Conservation (phyloP, 2,113 vertebrate genomes). For the Rhabdornis inornatus region DNA sequence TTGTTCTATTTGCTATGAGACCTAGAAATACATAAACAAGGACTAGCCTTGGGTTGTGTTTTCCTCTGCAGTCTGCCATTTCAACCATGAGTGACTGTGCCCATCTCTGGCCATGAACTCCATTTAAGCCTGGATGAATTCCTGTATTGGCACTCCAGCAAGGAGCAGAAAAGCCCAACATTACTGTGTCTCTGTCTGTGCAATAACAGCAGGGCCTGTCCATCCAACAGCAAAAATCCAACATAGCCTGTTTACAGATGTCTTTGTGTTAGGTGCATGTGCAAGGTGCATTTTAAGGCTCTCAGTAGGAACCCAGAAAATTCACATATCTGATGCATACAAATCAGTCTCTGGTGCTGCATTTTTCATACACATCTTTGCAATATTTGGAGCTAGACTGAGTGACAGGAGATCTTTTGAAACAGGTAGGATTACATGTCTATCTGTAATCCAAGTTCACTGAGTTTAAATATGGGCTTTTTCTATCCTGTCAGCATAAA, state of each 20-base stretch:
- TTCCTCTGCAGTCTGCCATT: neutral
- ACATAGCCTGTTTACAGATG: neutral
- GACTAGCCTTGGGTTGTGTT: neutral
- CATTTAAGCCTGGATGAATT: neutral
- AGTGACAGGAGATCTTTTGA: neutral
- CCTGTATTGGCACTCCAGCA: neutral
- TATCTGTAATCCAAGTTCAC: neutral
- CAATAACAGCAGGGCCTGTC: neutral
- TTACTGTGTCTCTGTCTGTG: neutral
- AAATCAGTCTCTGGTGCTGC: neutral
- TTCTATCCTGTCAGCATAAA: neutral
- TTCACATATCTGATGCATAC: neutral
- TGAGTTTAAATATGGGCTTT: neutral
- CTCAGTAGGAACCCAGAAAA: neutral
- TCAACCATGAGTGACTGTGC: neutral
- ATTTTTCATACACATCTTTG: neutral
- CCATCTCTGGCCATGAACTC: neutral
- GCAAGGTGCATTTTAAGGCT: neutral
- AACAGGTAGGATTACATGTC: neutral
- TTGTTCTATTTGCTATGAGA: neutral
- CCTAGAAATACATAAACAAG: neutral
- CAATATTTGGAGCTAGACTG: neutral
- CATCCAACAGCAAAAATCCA: neutral
- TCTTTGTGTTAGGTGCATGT: neutral
- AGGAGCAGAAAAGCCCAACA: neutral